Base-by-base conservation (phyloP, 2,797 vertebrate species). In the Halcyon smyrnensis region DNA sequence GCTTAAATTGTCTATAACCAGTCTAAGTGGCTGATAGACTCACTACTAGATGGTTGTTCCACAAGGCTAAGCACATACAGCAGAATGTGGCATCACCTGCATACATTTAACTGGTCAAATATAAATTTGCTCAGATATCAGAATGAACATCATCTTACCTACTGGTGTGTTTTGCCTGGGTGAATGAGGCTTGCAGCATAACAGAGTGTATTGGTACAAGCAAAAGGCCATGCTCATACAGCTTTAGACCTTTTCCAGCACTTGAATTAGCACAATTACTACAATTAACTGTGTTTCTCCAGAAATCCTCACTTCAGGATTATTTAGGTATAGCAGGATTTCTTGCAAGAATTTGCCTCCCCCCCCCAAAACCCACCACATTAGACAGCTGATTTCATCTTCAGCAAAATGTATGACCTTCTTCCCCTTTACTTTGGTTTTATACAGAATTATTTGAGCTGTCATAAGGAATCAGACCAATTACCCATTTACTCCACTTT, bases 391-490 rank as follows among this genome's bases (percentile, higher is more conserved):
- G n/a, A 30, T 81, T 96, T 87, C 23, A 48, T 67, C 59, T 89
- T 76, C 56, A 90, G 59, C 17, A 41, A 69, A 90, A 87, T n/a
- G 5, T 25, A 75, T 2, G 1, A 84, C 50, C 56, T 67, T 95
- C 59, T 84, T 84, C 74, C 83, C 34, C 63, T 86, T 89, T 84
- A 34, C n/a, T 84, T 84, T 20, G 77, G 69, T 68, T 93, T 87
- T 90, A 74, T 27, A 79, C 3, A 57, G 67, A 90, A 86, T 67
- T 64, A 67, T 82, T 90, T 89, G 43, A 96, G 48, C 87, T 95
- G 89, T 90, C 96, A 74, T 48, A 65, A 67, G 30, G 48, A 86
- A 93, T 97, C 77, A 95, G 60, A 94, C 37, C 90, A 90, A 79
- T 82, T 84, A 82, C 77, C 76, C 28, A 17, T 93, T 77, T 94